Percentiles rank a stretch among this genome's conserved stretches.
These are phyloP conservation scores for Aegithalos caudatus DNA, from an alignment of 2,113 vertebrate genomes.

Conservation along the genomic window DNA sequence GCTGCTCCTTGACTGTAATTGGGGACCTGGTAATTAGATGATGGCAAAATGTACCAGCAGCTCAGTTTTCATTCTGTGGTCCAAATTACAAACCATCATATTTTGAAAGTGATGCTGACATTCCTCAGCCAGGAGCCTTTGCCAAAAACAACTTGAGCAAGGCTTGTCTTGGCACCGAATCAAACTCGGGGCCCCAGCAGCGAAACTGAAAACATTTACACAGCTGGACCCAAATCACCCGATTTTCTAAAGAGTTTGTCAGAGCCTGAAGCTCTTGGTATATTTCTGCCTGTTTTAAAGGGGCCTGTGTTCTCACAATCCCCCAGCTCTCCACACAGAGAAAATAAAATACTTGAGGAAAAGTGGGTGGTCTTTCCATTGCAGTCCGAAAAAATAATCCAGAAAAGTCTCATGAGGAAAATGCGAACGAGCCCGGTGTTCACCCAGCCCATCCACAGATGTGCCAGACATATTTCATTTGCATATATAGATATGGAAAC, in stretches of 20 bases:
- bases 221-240: slow-evolving; percentile 91
- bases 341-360: slow-evolving; percentile 56
- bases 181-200: slow-evolving; percentile 89
- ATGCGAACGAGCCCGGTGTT: not conserved
- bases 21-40: slow-evolving; percentile 79
- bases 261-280: slow-evolving; percentile 54
- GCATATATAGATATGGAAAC: slow-evolving; percentile 50
- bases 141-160: slow-evolving; percentile 92
- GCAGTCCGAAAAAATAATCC: slow-evolving; percentile 42
- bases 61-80: slow-evolving; percentile 86
- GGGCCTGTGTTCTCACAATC: slow-evolving; percentile 70
- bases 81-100: slow-evolving; percentile 90
- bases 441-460: not conserved
- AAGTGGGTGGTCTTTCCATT: slow-evolving; percentile 56
- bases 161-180: slow-evolving; percentile 92
- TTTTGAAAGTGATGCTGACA: slow-evolving; percentile 96
- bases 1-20: slow-evolving; percentile 76
- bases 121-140: slow-evolving; percentile 86
- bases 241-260: slow-evolving; percentile 76
- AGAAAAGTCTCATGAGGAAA: slow-evolving; percentile 15
- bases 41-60: slow-evolving; percentile 83
- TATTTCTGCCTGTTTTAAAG: slow-evolving; percentile 68
- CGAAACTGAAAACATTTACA: slow-evolving; percentile 99
- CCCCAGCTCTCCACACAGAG: slow-evolving; percentile 32
- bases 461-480: slow-evolving; percentile 7